These are phyloP conservation scores for Microcebus ravelobensis DNA, from an alignment of 2,113 vertebrate genomes.

Conservation along the genomic window DNA sequence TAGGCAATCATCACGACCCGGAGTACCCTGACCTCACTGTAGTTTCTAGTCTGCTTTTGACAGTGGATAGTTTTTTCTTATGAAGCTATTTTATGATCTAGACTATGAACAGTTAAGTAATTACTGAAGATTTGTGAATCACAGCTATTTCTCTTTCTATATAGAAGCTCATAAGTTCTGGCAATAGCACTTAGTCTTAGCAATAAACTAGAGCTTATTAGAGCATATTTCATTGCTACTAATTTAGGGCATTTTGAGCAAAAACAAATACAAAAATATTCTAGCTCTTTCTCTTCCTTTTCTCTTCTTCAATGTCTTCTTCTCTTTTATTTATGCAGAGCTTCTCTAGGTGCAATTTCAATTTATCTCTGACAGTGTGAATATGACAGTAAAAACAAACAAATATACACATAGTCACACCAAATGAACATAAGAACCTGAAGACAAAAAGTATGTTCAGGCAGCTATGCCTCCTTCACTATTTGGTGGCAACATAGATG, in stretches of 20 bases:
- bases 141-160: slow-evolving; percentile 87
- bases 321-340: slow-evolving; percentile 89
- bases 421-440: slow-evolving; percentile 94
- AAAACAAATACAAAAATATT: slow-evolving; percentile 82
- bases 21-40: slow-evolving; percentile 87
- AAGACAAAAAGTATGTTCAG: slow-evolving; percentile 93
- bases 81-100: slow-evolving; percentile 84
- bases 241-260: slow-evolving; percentile 90
- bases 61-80: slow-evolving; percentile 82
- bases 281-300: slow-evolving; percentile 79
- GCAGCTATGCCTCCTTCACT: slow-evolving; percentile 95
- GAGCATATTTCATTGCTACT: slow-evolving; percentile 86
- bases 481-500: slow-evolving; percentile 95
- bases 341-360: slow-evolving; percentile 93
- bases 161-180: slow-evolving; percentile 89
- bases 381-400: slow-evolving; percentile 92
- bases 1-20: slow-evolving; percentile 87
- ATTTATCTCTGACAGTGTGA: slow-evolving; percentile 96
- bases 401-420: slow-evolving; percentile 95
- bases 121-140: slow-evolving; percentile 90
- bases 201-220: slow-evolving; percentile 85
- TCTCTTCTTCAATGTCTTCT: slow-evolving; percentile 77
- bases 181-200: slow-evolving; percentile 90
- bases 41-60: slow-evolving; percentile 85
- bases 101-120: slow-evolving; percentile 88